Evolutionary conservation across 2,888 invertebrate genomes (phyloP).

Genomic region (Portevinia maculata): DNA sequence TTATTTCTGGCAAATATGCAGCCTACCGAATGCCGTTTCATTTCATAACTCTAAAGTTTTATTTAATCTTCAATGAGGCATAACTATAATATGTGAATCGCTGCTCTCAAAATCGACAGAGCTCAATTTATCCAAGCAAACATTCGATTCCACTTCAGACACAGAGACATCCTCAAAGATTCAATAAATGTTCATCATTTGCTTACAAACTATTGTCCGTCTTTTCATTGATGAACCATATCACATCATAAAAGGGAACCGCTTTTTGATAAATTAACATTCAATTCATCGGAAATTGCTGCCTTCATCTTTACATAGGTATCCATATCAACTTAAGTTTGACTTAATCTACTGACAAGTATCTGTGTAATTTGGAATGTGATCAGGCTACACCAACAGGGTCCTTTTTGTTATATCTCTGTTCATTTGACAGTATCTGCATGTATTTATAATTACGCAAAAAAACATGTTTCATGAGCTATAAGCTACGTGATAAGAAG

Average conservation of each 20-base stretch:
- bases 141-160: conserved; percentile 21
- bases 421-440: conserved; percentile 22
- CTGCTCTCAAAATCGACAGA: neutral
- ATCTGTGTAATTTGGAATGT: conserved; percentile 20
- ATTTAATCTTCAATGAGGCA: too few species aligned
- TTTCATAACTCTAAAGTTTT: too few species aligned
- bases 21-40: too few species aligned
- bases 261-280: conserved; percentile 13
- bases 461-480: conserved; percentile 30
- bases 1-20: too few species aligned
- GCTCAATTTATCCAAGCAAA: neutral
- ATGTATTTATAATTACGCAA: conserved; percentile 47
- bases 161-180: neutral
- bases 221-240: conserved; percentile 1
- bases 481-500: conserved; percentile 34
- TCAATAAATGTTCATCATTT: conserved; percentile 3
- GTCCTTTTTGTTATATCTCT: conserved; percentile 3
- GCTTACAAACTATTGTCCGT: conserved; percentile 10
- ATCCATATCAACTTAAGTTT: neutral
- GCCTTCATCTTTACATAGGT: neutral
- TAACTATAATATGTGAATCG: neutral
- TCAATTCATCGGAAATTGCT: conserved; percentile 19
- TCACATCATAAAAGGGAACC: neutral
- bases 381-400: neutral
- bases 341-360: conserved; percentile 10